Conservation (phyloP, 2,797 vertebrate species). For the Tarsius wallacei region DNA sequence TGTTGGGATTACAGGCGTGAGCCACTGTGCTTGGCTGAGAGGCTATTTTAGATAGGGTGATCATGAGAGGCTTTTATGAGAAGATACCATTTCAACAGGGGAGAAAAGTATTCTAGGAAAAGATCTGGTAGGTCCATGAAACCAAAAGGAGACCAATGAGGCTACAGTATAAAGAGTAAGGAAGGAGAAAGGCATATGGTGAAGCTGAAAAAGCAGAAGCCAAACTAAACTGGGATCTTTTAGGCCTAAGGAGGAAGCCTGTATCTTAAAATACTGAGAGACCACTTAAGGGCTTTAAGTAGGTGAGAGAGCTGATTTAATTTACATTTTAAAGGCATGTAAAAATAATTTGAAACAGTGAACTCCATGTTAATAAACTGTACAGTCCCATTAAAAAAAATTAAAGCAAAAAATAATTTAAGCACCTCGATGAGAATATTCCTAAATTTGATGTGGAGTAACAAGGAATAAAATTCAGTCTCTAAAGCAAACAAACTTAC, state of each 20-base stretch:
- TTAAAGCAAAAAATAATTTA: slow-evolving; percentile 46
- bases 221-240: background rate
- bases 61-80: background rate
- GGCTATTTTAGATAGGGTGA: too few species aligned
- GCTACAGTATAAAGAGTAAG: background rate
- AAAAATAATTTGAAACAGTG: slow-evolving; percentile 66
- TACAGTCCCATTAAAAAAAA: slow-evolving; percentile 35
- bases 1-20: too few species aligned
- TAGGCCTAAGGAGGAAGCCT: background rate
- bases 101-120: background rate
- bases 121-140: background rate
- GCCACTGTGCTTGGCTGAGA: too few species aligned
- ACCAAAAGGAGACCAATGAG: background rate
- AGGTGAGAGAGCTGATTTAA: background rate
- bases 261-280: background rate
- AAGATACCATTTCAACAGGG: background rate
- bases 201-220: background rate
- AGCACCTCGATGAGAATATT: background rate
- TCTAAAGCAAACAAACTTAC: slow-evolving; percentile 27
- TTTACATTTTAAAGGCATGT: slow-evolving; percentile 60
- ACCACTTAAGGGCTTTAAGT: slow-evolving; percentile 31
- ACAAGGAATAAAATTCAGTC: slow-evolving; percentile 44
- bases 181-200: background rate
- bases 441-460: background rate
- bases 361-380: slow-evolving; percentile 35